These are phyloP conservation scores for Catocala nupta DNA, from an alignment of 2,888 invertebrate genomes.

Conservation along the genomic window DNA sequence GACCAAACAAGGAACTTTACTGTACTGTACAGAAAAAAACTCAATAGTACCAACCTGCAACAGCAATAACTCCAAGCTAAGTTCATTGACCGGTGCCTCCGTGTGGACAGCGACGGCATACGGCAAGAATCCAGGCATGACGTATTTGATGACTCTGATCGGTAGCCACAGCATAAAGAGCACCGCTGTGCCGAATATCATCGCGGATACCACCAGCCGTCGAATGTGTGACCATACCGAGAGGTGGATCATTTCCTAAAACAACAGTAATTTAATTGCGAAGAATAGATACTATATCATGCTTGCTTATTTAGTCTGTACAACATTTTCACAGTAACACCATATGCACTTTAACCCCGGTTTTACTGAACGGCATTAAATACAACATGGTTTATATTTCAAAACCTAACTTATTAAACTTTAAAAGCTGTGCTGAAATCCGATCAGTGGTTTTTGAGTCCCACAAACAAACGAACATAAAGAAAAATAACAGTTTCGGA, in stretches of 20 bases:
- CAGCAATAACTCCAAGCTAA: conserved; percentile 96
- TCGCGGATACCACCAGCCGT: conserved; percentile 96
- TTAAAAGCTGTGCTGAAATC: too few relatives aligned
- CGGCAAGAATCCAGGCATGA: conserved; percentile 96
- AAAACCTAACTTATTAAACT: too few relatives aligned
- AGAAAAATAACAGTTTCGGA: too few relatives aligned
- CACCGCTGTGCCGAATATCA: conserved; percentile 98
- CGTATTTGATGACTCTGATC: conserved; percentile 93
- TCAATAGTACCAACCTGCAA: conserved; percentile 89
- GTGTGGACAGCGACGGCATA: conserved; percentile 95
- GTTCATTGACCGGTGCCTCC: conserved; percentile 96
- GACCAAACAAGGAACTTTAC: too few relatives aligned
- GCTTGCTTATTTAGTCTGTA: too few relatives aligned
- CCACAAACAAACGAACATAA: too few relatives aligned
- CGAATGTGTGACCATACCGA: conserved; percentile 97
- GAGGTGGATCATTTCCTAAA: conserved; percentile 98
- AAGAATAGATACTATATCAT: too few relatives aligned
- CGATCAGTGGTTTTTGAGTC: too few relatives aligned
- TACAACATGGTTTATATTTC: too few relatives aligned
- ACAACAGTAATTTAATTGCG: neutral
- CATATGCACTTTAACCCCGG: too few relatives aligned
- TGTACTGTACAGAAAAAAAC: neutral
- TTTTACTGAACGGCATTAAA: too few relatives aligned
- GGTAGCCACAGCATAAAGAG: conserved; percentile 98
- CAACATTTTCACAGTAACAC: too few relatives aligned